phyloP scores from a whole-genome alignment of 2,797 vertebrate genomes.

The Bothrops alternatus region DNA sequence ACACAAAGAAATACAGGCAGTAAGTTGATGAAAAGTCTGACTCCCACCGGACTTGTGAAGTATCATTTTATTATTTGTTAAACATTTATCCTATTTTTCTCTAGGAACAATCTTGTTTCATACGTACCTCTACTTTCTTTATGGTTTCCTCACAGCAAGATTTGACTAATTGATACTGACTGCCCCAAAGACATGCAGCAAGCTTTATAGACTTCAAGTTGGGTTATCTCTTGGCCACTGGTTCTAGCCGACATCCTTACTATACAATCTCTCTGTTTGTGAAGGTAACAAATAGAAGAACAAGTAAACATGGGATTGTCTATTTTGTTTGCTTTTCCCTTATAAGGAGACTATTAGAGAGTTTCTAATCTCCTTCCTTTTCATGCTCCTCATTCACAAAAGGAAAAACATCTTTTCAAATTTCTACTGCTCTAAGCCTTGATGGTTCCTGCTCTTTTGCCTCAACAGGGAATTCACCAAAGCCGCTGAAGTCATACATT shows the following conservation, averaged over 20 bases:
- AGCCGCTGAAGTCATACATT: slow-evolving; percentile 49
- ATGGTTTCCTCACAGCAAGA: background rate
- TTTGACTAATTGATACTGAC: background rate
- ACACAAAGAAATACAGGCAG: background rate
- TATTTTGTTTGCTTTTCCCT: background rate
- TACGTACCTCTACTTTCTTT: background rate
- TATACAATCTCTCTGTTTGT: background rate
- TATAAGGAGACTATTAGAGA: background rate
- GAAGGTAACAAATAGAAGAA: background rate
- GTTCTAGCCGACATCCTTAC: background rate
- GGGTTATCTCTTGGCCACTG: background rate
- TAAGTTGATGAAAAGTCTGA: background rate
- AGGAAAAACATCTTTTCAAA: background rate
- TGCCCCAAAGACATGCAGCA: background rate
- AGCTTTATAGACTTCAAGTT: background rate
- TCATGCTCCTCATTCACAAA: background rate
- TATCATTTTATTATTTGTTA: background rate
- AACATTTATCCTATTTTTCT: background rate
- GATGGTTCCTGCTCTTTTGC: slow-evolving; percentile 16
- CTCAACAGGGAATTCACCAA: slow-evolving; percentile 48
- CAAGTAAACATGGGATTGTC: background rate
- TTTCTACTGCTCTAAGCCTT: slow-evolving; percentile 1
- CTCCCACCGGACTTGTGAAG: background rate
- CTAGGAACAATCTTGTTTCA: background rate
- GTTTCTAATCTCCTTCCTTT: background rate